phyloP scores from a whole-genome alignment of 2,113 vertebrate genomes.

The Dicerorhinus sumatrensis region DNA sequence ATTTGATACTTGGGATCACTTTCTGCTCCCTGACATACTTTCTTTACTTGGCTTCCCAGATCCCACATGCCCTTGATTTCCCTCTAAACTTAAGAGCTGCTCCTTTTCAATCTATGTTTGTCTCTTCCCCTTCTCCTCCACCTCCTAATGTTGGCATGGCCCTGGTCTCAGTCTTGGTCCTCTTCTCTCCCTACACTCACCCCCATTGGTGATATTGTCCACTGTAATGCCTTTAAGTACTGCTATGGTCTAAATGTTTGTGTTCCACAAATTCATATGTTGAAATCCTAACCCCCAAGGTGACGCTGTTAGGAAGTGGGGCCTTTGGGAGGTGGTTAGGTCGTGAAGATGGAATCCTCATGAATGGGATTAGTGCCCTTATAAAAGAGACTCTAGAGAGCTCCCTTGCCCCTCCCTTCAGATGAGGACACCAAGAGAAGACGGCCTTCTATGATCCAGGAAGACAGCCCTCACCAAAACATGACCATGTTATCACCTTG shows the following conservation, averaged over 20 bases:
- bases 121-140: not conserved
- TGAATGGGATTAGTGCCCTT: too few relatives aligned
- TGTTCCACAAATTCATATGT: not conserved
- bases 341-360: not conserved
- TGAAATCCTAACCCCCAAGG: not conserved
- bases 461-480: not conserved
- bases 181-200: not conserved
- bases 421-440: not conserved
- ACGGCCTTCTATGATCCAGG: not conserved
- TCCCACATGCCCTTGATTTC: not conserved
- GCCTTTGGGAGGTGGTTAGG: too few relatives aligned
- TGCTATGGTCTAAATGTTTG: not conserved
- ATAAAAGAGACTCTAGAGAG: not conserved
- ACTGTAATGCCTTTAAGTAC: not conserved
- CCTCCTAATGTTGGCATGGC: not conserved
- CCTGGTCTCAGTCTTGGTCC: not conserved
- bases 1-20: too few relatives aligned
- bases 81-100: not conserved
- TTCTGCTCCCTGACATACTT: too few relatives aligned
- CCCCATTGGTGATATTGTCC: accelerated
- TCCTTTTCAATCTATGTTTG: not conserved
- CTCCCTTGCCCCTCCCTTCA: not conserved
- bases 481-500: not conserved
- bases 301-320: not conserved
- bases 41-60: not conserved